Conservation (phyloP, 1,140 invertebrate species). For the Nebria ingens region DNA sequence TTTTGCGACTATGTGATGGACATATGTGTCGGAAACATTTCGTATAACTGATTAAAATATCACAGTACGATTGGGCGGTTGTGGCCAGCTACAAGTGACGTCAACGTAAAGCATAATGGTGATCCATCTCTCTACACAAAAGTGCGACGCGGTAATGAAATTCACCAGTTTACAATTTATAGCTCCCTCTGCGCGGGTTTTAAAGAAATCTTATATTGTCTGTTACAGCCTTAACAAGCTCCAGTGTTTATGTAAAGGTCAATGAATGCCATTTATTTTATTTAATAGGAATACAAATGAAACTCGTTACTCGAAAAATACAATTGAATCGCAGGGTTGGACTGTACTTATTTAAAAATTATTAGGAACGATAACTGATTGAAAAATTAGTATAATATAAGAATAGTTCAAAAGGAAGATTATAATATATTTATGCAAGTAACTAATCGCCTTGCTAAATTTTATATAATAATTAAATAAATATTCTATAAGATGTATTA, state of each 20-base stretch:
- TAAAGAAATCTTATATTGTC: not conserved
- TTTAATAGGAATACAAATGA: conserved; percentile 6
- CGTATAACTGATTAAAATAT: conserved; percentile 3
- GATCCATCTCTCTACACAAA: not conserved
- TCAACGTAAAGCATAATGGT: not conserved
- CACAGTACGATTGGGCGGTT: not conserved
- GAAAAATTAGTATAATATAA: too few relatives aligned
- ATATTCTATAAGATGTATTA: too few relatives aligned
- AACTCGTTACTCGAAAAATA: too few relatives aligned
- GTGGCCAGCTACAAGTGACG: too few relatives aligned
- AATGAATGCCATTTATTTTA: conserved; percentile 3
- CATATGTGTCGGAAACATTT: not conserved
- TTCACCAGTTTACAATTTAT: not conserved
- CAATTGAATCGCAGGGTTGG: too few relatives aligned
- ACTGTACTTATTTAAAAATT: too few relatives aligned
- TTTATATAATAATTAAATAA: too few relatives aligned
- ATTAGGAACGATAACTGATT: too few relatives aligned
- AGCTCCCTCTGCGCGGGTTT: too few relatives aligned
- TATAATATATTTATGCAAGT: too few relatives aligned
- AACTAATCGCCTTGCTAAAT: too few relatives aligned
- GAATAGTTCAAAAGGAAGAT: too few relatives aligned
- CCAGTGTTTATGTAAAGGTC: not conserved
- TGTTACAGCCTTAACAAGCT: not conserved
- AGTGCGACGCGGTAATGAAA: not conserved
- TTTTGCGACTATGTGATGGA: not conserved